These are phyloP conservation scores for Mus musculus DNA, from an alignment of 2,113 vertebrate genomes.

Conservation along the genomic window DNA sequence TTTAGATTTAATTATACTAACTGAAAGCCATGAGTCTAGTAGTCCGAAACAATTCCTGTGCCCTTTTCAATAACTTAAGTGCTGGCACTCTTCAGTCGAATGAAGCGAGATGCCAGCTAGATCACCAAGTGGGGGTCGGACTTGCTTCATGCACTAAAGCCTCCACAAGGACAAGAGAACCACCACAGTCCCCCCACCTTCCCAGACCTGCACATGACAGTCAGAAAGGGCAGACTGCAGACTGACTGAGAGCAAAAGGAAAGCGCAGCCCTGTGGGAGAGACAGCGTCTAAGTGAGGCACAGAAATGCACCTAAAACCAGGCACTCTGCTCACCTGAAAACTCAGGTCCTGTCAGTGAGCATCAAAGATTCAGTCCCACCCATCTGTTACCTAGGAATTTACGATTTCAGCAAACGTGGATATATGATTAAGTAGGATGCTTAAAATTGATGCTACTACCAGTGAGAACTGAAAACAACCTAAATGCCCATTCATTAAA, in stretches of 20 bases:
- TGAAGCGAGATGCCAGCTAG: neutral
- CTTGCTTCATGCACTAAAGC: neutral
- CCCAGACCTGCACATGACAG: neutral
- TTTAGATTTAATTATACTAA: constrained; percentile 43
- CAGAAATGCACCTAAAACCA: constrained; percentile 8
- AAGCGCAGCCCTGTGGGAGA: neutral
- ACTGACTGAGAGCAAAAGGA: neutral
- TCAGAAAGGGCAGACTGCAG: neutral
- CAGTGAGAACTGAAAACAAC: constrained; percentile 6
- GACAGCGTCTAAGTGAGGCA: neutral
- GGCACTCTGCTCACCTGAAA: neutral
- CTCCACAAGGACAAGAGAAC: neutral
- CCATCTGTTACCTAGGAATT: neutral
- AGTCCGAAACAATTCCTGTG: constrained; percentile 21
- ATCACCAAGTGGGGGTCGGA: neutral
- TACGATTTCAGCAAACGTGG: neutral
- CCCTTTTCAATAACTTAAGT: constrained; percentile 39
- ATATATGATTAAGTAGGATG: neutral
- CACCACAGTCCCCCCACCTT: neutral
- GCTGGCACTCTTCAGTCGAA: neutral
- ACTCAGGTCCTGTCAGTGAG: neutral
- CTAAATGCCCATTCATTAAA: constrained; percentile 21
- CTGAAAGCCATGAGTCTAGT: constrained; percentile 20
- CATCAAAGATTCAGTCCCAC: neutral
- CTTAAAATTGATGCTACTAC: neutral